Evolutionary conservation across 2,888 invertebrate species (phyloP), one percentile per base, ranked within the genome.

Genomic region (Brachynemurus nebulosus): DNA sequence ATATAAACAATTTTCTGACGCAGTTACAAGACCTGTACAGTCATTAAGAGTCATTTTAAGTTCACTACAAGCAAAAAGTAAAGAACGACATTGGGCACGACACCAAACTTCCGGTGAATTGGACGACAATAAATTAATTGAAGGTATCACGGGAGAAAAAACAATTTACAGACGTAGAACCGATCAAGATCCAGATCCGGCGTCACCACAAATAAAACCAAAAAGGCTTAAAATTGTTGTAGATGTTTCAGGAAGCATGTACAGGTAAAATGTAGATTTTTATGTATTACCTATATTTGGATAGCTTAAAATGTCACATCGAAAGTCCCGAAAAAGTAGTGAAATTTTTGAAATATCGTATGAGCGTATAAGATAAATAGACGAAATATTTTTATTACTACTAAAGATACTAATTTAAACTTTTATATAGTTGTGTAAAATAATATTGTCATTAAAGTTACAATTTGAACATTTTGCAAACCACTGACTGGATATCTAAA

Each of bases 191-290:
- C 91, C 93, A 0, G 91, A 92, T 60, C 70, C 85, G 9, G 95
- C 93, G 38, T 72, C 86, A 16, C 86, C 86, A 1, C 88, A 88
- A 49, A 75, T 84, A 50, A 85, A 83, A 57, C 92, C 96, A 2
- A 97, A 96, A 64, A 70, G 88, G 3, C 68, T 95, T 35, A 74
- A 85, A 45, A 68, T 95, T 0, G 80, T 95, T 0, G 79, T 90
- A 0, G 97, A 97, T 64, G 92, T 95, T 0, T 93, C 92, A 2
- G 96, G 95, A 3, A 92, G 91, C 51, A 96, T 96, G 95, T 96
- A 96, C 59, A 78, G 90, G 72, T 78, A 54, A 47, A 4, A 17
- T 12, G 44, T 34, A 9, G 12, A 12, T 11, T 11, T 9, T 8
- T n/a, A 9, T 8, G 9, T 20, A 17, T 14, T 40, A 18, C 27